Conservation (phyloP, 2,888 invertebrate species). For the Cryptops parisi region DNA sequence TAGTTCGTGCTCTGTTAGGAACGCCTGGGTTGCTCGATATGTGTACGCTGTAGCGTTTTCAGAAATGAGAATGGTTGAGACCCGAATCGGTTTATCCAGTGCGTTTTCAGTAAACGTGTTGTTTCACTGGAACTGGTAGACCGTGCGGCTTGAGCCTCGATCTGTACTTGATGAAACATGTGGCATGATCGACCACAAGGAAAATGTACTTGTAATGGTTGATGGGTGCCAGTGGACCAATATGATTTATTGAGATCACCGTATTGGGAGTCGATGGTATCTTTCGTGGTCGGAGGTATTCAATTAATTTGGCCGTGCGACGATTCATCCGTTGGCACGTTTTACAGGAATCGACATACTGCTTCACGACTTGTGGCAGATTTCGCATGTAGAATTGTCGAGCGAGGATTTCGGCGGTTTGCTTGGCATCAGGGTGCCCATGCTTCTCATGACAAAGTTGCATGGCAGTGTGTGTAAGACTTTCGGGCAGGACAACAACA, state of each 20-base stretch:
- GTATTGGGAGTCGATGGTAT: neutral
- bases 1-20: neutral
- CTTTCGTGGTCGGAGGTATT: too few species aligned
- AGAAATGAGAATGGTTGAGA: neutral
- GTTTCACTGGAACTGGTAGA: neutral
- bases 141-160: neutral
- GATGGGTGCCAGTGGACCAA: neutral
- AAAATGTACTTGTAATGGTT: neutral
- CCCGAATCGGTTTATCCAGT: neutral
- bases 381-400: too few species aligned
- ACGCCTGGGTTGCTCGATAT: neutral
- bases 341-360: too few species aligned
- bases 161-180: neutral
- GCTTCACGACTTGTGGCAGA: too few species aligned
- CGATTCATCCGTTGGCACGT: too few species aligned
- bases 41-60: neutral
- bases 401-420: too few species aligned
- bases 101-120: neutral
- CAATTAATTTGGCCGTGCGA: too few species aligned
- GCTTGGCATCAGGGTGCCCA: too few species aligned
- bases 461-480: too few species aligned
- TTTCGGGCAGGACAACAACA: too few species aligned
- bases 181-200: neutral
- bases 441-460: too few species aligned
- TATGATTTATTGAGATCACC: neutral